A percentile compares a stretch with the other conserved stretches of the same genome.
These are phyloP conservation scores for Dryadula phaetusa DNA, from an alignment of 2,888 invertebrate species.

Conservation along the genomic window DNA sequence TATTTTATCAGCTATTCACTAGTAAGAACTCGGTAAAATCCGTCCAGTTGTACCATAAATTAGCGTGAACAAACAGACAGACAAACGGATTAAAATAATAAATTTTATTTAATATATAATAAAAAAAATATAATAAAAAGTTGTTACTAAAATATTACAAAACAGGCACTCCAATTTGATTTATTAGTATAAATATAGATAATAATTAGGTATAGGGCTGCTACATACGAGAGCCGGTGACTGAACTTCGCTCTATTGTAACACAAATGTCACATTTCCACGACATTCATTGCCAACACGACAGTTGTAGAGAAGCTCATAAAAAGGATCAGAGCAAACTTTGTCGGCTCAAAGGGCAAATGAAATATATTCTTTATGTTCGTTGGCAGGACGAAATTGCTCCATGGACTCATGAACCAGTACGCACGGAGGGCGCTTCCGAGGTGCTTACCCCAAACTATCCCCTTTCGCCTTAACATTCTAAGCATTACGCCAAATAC, in stretches of 20 bases:
- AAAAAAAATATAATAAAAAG: too few species aligned
- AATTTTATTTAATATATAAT: too few species aligned
- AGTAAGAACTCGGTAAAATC: too few species aligned
- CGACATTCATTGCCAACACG: slow-evolving; percentile 65
- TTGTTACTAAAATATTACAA: too few species aligned
- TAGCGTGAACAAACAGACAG: too few species aligned
- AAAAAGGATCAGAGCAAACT: slow-evolving; percentile 70
- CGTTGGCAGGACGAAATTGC: slow-evolving; percentile 57
- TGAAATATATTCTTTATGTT: slow-evolving; percentile 71
- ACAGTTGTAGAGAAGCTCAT: slow-evolving; percentile 64
- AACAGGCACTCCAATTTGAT: too few species aligned
- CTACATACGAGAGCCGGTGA: too few species aligned
- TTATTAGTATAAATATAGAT: too few species aligned
- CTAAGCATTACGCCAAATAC: slow-evolving; percentile 54
- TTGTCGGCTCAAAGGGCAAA: slow-evolving; percentile 67
- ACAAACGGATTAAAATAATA: too few species aligned
- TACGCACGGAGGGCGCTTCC: slow-evolving; percentile 61
- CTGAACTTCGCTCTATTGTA: slow-evolving; percentile 48
- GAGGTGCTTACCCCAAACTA: slow-evolving; percentile 62
- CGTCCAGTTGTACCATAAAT: too few species aligned
- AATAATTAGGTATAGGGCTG: too few species aligned
- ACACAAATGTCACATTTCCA: slow-evolving; percentile 54
- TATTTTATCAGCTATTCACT: too few species aligned
- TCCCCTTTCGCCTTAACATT: slow-evolving; percentile 56
- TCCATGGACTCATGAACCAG: slow-evolving; percentile 55